Evolutionary conservation across 2,113 vertebrate species (phyloP).

Genomic region (Proteles cristata): DNA sequence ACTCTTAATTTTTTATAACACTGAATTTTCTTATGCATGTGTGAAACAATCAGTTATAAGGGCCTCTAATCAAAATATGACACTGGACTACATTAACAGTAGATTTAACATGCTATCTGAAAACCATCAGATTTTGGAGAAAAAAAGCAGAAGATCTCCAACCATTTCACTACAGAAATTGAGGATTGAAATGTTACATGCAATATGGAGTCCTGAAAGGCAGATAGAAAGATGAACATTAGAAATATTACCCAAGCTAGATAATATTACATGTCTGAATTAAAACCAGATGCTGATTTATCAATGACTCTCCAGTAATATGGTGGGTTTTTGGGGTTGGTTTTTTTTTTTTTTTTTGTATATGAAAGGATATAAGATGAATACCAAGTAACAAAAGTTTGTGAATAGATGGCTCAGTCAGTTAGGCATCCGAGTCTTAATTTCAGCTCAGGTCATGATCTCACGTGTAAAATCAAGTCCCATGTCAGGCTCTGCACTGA

Average conservation of each 20-base stretch:
- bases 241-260: not conserved
- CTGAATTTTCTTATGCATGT: not conserved
- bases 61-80: not conserved
- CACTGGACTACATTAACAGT: not conserved
- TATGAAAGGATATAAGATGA: not conserved
- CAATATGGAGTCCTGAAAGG: not conserved
- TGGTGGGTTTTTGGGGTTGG: no score
- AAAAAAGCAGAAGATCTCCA: slow-evolving; percentile 5
- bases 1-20: not conserved
- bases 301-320: not conserved
- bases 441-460: no score
- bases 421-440: no score
- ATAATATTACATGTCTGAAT: slow-evolving; percentile 14
- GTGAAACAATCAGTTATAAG: not conserved
- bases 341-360: not conserved
- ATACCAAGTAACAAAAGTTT: not conserved
- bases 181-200: not conserved
- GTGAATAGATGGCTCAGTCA: no score
- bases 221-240: slow-evolving; percentile 14
- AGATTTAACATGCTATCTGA: not conserved
- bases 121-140: not conserved
- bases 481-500: no score
- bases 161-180: not conserved
- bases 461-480: no score
- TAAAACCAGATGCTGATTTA: slow-evolving; percentile 25